phyloP scores from a whole-genome alignment of 2,113 vertebrate species.

The Lasiurus borealis region DNA sequence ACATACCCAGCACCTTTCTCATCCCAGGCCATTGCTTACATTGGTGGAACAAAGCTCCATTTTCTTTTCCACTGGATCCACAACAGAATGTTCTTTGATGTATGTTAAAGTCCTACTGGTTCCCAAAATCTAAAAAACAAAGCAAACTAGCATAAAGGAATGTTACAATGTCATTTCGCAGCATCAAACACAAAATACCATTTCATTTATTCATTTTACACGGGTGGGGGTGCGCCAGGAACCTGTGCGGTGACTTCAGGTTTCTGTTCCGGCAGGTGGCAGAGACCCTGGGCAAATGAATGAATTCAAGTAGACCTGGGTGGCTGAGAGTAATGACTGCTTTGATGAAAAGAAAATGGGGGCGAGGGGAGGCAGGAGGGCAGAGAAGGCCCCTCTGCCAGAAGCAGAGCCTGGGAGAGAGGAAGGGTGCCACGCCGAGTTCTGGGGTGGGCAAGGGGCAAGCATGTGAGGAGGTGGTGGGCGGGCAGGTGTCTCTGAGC shows the following conservation, averaged over 20 bases:
- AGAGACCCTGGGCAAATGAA: not conserved
- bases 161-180: not conserved
- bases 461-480: not conserved
- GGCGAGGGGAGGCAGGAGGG: too few relatives aligned
- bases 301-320: not conserved
- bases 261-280: not conserved
- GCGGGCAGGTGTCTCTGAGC: not conserved
- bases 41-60: slow-evolving; percentile 98
- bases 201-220: not conserved
- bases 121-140: slow-evolving; percentile 92
- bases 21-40: slow-evolving; percentile 86
- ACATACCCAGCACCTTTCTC: slow-evolving; percentile 52
- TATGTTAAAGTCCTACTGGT: slow-evolving; percentile 95
- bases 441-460: not conserved
- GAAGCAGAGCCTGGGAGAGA: not conserved
- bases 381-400: not conserved
- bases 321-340: accelerated
- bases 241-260: not conserved
- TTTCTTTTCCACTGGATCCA: slow-evolving; percentile 96
- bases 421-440: too few relatives aligned
- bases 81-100: slow-evolving; percentile 95
- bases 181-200: not conserved
- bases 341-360: not conserved
- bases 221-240: not conserved
- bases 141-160: not conserved